phyloP scores from a whole-genome alignment of 2,113 vertebrate species.

The Tyto alba region DNA sequence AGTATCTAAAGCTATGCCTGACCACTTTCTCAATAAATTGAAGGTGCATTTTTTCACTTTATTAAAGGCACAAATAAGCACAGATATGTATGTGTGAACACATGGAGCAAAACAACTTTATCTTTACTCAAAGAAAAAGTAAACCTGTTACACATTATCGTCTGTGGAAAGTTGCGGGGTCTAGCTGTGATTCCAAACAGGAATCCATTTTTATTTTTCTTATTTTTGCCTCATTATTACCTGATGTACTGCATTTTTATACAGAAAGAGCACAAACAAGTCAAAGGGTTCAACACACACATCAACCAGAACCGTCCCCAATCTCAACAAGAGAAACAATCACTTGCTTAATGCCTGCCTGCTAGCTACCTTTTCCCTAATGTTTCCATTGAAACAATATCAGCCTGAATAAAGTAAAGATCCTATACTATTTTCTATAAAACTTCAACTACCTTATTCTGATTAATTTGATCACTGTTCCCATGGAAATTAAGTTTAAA shows the following conservation, averaged over 20 bases:
- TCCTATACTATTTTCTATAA: conserved; percentile 19
- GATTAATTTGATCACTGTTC: conserved; percentile 51
- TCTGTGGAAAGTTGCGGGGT: not conserved
- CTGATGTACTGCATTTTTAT: not conserved
- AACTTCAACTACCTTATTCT: conserved; percentile 47
- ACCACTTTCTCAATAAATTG: not conserved
- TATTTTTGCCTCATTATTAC: not conserved
- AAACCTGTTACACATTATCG: not conserved
- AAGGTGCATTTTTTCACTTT: not conserved
- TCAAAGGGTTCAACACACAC: not conserved
- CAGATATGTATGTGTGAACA: not conserved
- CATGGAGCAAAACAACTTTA: not conserved
- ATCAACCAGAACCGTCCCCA: not conserved
- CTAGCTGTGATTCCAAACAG: not conserved
- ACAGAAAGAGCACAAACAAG: not conserved
- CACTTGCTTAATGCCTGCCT: not conserved
- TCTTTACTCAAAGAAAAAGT: not conserved
- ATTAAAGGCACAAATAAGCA: not conserved
- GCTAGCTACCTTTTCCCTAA: not conserved
- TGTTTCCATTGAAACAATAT: conserved; percentile 18
- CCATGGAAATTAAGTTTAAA: conserved; percentile 58
- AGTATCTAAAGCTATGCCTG: not conserved
- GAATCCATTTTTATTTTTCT: not conserved
- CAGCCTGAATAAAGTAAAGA: not conserved
- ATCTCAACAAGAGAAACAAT: not conserved